phyloP scores from a whole-genome alignment of 2,797 vertebrate genomes.

The Coracias cyanogaster region DNA sequence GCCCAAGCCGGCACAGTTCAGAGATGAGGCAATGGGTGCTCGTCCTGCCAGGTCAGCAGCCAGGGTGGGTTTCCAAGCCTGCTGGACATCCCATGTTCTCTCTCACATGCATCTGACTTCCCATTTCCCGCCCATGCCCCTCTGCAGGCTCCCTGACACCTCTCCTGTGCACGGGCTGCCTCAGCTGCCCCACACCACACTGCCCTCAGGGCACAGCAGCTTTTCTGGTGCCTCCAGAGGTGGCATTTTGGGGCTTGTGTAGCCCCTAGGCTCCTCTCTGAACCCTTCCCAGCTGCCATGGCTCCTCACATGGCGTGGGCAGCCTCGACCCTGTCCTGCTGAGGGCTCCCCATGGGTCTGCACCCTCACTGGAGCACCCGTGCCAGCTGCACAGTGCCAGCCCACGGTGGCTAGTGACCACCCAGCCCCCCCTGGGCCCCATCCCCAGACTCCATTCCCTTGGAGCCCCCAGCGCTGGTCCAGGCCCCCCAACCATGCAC shows the following conservation, averaged over 20 bases:
- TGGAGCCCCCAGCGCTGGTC: not conserved
- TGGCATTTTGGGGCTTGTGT: fast-evolving
- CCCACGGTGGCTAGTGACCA: not conserved
- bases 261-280: not conserved
- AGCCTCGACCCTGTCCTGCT: not conserved
- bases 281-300: not conserved
- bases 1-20: fast-evolving
- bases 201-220: not conserved
- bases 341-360: not conserved
- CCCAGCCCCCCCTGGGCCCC: not conserved
- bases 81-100: not conserved
- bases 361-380: not conserved
- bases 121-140: not conserved
- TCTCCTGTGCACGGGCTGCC: fast-evolving
- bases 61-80: not conserved
- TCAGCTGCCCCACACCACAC: fast-evolving
- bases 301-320: fast-evolving
- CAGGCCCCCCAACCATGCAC: not conserved
- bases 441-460: not conserved
- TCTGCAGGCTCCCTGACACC: not conserved
- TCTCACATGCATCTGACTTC: fast-evolving
- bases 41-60: not conserved
- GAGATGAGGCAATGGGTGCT: too few relatives aligned
- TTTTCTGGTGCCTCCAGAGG: not conserved
- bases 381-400: not conserved